Evolutionary conservation across 30 jellyfish, hydroid and myxozoan genomes (phyloP).

Genomic region (Aurelia coerulea): DNA sequence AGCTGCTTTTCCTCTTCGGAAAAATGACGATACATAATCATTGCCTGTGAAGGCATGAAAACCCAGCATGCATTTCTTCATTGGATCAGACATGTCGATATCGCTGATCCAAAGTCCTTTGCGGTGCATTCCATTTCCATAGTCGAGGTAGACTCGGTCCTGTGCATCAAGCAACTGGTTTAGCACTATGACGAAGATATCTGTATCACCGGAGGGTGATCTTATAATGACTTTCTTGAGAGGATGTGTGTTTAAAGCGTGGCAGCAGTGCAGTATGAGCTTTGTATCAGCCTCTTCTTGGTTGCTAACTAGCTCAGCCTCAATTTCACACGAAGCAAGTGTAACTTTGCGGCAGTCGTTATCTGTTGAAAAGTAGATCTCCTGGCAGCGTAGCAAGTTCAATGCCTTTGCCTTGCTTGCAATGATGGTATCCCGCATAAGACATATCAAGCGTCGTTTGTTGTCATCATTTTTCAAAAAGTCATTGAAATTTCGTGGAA

Average conservation of each 20-base stretch:
- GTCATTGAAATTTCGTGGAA: too few species aligned
- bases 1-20: constrained; percentile 29
- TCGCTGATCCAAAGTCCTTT: too few species aligned
- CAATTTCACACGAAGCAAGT: too few species aligned
- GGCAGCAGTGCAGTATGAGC: constrained; percentile 52
- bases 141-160: constrained; percentile 27
- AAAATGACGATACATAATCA: constrained; percentile 42
- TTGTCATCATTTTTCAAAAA: too few species aligned
- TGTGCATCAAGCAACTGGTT: not conserved
- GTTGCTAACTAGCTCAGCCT: too few species aligned
- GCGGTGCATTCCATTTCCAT: constrained; percentile 40
- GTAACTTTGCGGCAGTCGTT: too few species aligned
- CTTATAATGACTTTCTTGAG: constrained; percentile 5
- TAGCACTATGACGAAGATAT: constrained; percentile 14
- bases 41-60: constrained; percentile 64
- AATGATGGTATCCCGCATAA: too few species aligned
- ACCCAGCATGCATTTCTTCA: constrained; percentile 51
- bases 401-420: too few species aligned
- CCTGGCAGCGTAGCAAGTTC: too few species aligned
- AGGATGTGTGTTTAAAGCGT: constrained; percentile 17
- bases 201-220: constrained; percentile 49
- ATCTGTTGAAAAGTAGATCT: too few species aligned
- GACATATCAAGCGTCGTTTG: too few species aligned
- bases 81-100: too few species aligned
- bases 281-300: constrained; percentile 75